Base-by-base conservation (phyloP, 2,888 invertebrate species). In the Pyrochroa serraticornis region DNA sequence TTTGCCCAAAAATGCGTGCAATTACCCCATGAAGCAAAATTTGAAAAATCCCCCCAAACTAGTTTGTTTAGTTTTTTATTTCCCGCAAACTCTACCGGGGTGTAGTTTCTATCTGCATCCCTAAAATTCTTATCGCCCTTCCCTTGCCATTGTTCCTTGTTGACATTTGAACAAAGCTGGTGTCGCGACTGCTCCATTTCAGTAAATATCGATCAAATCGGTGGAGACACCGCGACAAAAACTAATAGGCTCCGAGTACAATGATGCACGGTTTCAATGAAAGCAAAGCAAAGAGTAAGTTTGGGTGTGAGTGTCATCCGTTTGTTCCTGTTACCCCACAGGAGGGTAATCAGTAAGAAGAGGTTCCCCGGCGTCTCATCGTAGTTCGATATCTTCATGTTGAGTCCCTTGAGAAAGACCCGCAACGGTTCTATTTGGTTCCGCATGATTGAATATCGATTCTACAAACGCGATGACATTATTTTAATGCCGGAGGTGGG, bases 121-220 rank as follows among this genome's bases (percentile, higher is more conserved):
- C 55, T 48, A 37, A 32, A 56, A 56, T 56, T 56, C 56, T 56
- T 56, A 56, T 56, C 56, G 39, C 58, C 49, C 54, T 52, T 57
- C 54, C 60, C 49, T 52, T 45, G 36, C 49, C 56, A 66, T 64
- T 67, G 65, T 67, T 59, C 63, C 60, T 58, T 47, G 61, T 52
- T 65, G 68, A 68, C 66, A 66, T 62, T 66, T 63, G 64, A 63
- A 68, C 68, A 68, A 68, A 63, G 62, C 57, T 56, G 54, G 54
- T 59, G 54, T 59, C 59, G 50, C 59, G 54, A 38, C 58, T 58
- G 58, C 58, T 58, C 54, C 54, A 54, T 66, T 63, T 56, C 51
- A 54, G 60, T 57, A 65, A 63, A 59, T 60, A 54, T 61, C 60
- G 63, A 59, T 59, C 54, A 59, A 59, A 54, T 59, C 54, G 59